Percentiles rank a stretch among this genome's conserved stretches.
These are phyloP conservation scores for Axis porcinus DNA, from an alignment of 2,113 vertebrate species.

Conservation along the genomic window DNA sequence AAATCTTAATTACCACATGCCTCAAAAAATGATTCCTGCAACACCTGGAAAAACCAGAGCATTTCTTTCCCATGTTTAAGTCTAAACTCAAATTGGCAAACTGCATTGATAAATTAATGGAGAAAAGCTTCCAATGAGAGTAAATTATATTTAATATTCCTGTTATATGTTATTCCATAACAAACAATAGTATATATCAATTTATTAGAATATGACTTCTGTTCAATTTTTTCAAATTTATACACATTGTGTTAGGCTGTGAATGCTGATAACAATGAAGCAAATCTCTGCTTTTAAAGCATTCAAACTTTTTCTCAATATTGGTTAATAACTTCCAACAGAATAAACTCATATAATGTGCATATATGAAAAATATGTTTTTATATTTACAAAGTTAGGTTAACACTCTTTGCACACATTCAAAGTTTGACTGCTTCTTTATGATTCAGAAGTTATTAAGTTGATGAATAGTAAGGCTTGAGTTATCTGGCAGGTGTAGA, in stretches of 20 bases:
- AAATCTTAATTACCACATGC: not conserved
- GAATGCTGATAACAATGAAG: not conserved
- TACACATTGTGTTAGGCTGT: not conserved
- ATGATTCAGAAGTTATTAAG: not conserved
- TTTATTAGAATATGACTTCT: not conserved
- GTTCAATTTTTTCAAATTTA: not conserved
- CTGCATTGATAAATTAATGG: slow-evolving; percentile 1
- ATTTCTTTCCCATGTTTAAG: not conserved
- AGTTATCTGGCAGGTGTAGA: slow-evolving; percentile 9
- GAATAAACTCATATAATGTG: not conserved
- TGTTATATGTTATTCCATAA: not conserved
- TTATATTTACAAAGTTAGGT: not conserved
- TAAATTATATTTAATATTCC: slow-evolving; percentile 31
- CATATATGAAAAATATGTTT: not conserved
- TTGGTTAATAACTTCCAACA: not conserved
- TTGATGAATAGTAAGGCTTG: not conserved
- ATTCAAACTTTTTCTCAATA: not conserved
- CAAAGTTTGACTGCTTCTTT: not conserved
- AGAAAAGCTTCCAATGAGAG: not conserved
- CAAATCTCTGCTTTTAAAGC: not conserved
- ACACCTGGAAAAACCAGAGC: not conserved
- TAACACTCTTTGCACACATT: not conserved
- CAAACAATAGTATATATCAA: not conserved
- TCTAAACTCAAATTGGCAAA: not conserved
- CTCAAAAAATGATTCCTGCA: not conserved